Evolutionary conservation across 2,113 vertebrate genomes (phyloP), one percentile per base, ranked within the genome.

Genomic region (Chiloscyllium plagiosum): DNA sequence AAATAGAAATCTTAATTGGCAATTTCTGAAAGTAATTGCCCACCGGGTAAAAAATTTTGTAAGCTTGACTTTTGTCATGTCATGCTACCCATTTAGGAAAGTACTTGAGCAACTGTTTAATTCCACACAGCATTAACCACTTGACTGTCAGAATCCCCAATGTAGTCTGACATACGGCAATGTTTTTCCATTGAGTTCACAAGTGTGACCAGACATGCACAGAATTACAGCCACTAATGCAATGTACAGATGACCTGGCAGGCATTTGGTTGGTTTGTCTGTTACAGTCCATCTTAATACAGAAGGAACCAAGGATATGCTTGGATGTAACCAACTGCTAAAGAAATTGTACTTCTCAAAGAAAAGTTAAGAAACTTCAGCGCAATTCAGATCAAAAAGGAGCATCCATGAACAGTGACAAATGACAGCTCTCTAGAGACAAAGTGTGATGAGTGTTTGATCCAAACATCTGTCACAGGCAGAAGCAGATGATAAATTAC

Each of bases 1-100:
- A 7, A 66, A 10, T 66, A n/a, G 17, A 93, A 66, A 8, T n/a
- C 80, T 83, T 68, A 19, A 68, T 93, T 61, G 8, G 13, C 56
- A 93, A 93, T 93, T 93, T 47, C 89, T 37, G 61, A 93, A 93
- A 93, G 61, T 19, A 93, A 92, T 61, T 92, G 65, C 33, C 19
- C 26, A 92, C 89, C 61, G 66, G 19, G 89, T 93, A 33, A 93
- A 47, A 37, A 66, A 37, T 10, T 37, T 66, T 68, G 7, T 83
- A 42, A 83, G 80, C 80, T 80, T 78, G n/a, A 80, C 78, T 83
- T 42, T 42, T 83, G 37, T 66, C 8, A n/a, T 66, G 37, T 68
- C 29, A 93, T 20, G 0, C n/a, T 22, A 6, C 37, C n/a, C 33
- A n/a, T 93, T 37, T 93, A 66, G 89, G 6, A 68, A 42, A 37